Evolutionary conservation across 2,113 vertebrate genomes (phyloP).

Genomic region (Psophia crepitans): DNA sequence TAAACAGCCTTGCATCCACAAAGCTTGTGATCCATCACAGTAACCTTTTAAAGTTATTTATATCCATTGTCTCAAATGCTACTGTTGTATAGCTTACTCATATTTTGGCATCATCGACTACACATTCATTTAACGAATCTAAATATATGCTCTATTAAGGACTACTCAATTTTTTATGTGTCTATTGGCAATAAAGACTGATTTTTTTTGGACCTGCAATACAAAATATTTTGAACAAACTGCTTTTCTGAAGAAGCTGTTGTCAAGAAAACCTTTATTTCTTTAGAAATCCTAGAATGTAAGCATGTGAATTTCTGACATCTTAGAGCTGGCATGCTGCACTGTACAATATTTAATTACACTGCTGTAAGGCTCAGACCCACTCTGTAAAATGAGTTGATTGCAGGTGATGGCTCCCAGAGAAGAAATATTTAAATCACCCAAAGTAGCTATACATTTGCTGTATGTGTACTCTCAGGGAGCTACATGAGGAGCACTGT

Average conservation of each 20-base stretch:
- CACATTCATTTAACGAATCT: not conserved
- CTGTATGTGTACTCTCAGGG: not conserved
- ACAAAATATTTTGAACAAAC: not conserved
- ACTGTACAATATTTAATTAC: not conserved
- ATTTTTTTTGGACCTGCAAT: not conserved
- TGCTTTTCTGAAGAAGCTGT: not conserved
- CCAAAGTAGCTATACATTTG: not conserved
- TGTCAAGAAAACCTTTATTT: not conserved
- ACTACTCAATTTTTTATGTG: not conserved
- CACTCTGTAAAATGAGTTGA: not conserved
- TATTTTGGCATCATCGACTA: not conserved
- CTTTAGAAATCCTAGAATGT: not conserved
- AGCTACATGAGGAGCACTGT: not conserved
- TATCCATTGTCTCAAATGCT: not conserved
- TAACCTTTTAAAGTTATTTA: not conserved
- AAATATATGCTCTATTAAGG: not conserved
- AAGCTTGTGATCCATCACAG: not conserved
- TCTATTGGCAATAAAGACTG: not conserved
- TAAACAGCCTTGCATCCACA: not conserved
- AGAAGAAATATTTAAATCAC: not conserved
- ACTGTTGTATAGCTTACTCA: not conserved
- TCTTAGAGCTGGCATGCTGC: not conserved
- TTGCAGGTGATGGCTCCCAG: not conserved
- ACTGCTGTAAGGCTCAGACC: not conserved
- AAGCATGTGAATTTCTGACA: not conserved